Base-by-base conservation (phyloP, 2,797 vertebrate genomes). In the Scolopax bukidnonensis region DNA sequence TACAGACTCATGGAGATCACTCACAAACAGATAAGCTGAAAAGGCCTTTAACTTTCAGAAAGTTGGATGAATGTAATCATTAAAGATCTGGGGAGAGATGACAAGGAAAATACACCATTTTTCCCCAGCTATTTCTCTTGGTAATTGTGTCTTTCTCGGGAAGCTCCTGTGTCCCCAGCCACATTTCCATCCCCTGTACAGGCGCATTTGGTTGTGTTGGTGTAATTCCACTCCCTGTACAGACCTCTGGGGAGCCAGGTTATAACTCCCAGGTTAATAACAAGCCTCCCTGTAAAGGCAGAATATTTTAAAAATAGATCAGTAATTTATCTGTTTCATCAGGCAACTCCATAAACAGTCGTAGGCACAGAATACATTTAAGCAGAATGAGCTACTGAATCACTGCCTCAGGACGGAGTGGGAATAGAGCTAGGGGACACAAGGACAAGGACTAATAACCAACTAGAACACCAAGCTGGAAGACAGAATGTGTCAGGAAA, bases 131-230 rank as follows among this genome's bases (percentile, higher is more conserved):
- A 48, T 85, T 85, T 60, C 70, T 80, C 45, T 60, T 85, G 60
- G 68, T 45, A 93, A 25, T 24, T 8, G 6, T 43, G 30, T 53
- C 53, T 75, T 76, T 70, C 63, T 84, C 4, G 0, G n/a, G 33
- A 88, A 81, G 19, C 32, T 73, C 38, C 59, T 75, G 3, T 50
- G 25, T 75, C 33, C 41, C 48, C 57, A 85, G 57, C 20, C 48
- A 45, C 3, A 2, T 81, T 91, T 71, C 25, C 45, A 68, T 10
- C 3, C n/a, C 60, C 61, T 50, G n/a, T 73, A 73, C 19, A 43
- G 0, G 0, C 2, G 3, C 12, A 4, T 74, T 83, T 6, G 4
- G 9, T 45, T 67, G 16, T 28, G 28, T 32, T 73, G 33, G 33
- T 81, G 16, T 41, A 78, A 81, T 59, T 75, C 45, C 17, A 48